A percentile compares a stretch with the other conserved stretches of the same genome.
Conservation (phyloP, 2,888 invertebrate genomes). For the Panorpa germanica region DNA sequence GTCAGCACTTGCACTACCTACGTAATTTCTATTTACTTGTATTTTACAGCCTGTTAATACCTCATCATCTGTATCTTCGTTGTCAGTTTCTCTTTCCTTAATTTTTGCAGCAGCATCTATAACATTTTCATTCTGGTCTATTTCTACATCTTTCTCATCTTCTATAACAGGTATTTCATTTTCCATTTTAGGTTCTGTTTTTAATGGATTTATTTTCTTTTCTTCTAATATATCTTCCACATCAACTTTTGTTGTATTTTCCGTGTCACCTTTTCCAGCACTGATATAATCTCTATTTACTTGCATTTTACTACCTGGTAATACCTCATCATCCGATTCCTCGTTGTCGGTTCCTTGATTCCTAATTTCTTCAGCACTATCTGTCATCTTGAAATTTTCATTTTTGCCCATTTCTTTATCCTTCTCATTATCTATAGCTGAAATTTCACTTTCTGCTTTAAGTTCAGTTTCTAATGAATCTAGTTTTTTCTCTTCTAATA, state of each 20-base stretch:
- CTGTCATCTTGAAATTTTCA: too few relatives aligned
- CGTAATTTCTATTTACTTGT: neutral
- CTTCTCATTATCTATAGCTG: neutral
- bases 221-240: too few relatives aligned
- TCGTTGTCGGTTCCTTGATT: too few relatives aligned
- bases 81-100: too few relatives aligned
- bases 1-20: neutral
- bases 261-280: too few relatives aligned
- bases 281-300: too few relatives aligned
- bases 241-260: too few relatives aligned
- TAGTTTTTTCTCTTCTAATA: neutral
- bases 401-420: neutral
- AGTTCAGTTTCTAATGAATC: neutral
- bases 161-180: neutral
- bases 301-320: too few relatives aligned
- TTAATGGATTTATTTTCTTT: neutral
- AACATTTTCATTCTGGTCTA: conserved; percentile 6
- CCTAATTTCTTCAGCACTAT: too few relatives aligned
- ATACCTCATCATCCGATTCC: too few relatives aligned
- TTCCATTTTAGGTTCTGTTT: neutral
- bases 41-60: too few relatives aligned
- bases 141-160: conserved; percentile 6
- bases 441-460: neutral
- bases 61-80: too few relatives aligned
- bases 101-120: conserved; percentile 10